Conservation (phyloP, 53 echinoderm and acorn worm genomes). For the Stichopus horrens region DNA sequence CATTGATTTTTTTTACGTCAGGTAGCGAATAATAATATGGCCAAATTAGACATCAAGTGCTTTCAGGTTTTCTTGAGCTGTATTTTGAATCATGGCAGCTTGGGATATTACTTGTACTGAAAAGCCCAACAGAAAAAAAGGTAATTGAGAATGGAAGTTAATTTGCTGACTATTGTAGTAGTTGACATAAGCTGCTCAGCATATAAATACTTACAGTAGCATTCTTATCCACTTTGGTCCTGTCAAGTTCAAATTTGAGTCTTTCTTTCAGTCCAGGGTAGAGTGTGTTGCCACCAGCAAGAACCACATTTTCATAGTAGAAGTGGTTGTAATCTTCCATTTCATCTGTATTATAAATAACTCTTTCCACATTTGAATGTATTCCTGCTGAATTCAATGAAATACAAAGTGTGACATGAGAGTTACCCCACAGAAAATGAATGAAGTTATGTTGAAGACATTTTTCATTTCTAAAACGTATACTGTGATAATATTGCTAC, state of each 20-base stretch:
- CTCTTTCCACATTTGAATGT: conserved; percentile 42
- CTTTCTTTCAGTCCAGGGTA: conserved; percentile 58
- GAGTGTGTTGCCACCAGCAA: conserved; percentile 68
- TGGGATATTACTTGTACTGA: background rate
- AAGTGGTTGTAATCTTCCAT: conserved; percentile 59
- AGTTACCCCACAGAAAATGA: background rate
- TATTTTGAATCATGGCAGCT: background rate
- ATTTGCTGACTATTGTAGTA: too few relatives aligned
- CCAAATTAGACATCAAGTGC: background rate
- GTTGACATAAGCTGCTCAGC: too few relatives aligned
- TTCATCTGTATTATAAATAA: conserved; percentile 57
- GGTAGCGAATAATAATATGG: too few relatives aligned
- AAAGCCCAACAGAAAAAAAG: too few relatives aligned
- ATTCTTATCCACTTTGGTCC: conserved; percentile 28
- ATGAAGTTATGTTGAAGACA: too few relatives aligned
- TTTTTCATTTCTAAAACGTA: too few relatives aligned
- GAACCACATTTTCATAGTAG: conserved; percentile 59
- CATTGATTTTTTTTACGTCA: too few relatives aligned
- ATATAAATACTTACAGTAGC: conserved; percentile 2
- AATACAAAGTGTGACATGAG: background rate
- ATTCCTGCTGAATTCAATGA: conserved; percentile 45
- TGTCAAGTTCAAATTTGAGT: conserved; percentile 49
- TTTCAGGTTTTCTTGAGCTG: background rate
- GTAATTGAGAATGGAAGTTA: too few relatives aligned
- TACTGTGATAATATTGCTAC: too few relatives aligned